Conservation (phyloP, 1,140 invertebrate species). For the Lordiphosa collinella region DNA sequence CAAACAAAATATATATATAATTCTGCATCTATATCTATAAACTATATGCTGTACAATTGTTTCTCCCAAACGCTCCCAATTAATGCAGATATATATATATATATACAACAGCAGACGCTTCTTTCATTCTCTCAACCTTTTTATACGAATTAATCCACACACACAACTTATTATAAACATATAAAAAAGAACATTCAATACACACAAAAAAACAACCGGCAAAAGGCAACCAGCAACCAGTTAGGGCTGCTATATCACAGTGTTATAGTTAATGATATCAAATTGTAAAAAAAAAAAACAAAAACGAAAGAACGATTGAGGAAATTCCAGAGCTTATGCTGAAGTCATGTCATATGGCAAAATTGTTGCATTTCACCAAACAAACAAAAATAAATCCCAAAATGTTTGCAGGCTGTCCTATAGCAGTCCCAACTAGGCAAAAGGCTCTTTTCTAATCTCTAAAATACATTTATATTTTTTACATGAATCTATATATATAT, state of each 20-base stretch:
- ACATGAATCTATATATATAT: conserved; percentile 13
- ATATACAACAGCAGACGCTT: conserved; percentile 54
- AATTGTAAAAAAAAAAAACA: conserved; percentile 18
- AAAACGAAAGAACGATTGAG: too few relatives aligned
- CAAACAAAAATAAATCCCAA: conserved; percentile 15
- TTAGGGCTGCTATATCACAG: conserved; percentile 43
- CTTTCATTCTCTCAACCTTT: conserved; percentile 64
- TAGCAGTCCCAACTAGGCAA: conserved; percentile 41
- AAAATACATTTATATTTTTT: conserved; percentile 4
- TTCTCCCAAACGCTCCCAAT: neutral
- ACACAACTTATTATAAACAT: conserved; percentile 60
- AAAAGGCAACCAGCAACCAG: conserved; percentile 48
- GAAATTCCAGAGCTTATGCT: neutral
- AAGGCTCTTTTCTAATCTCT: conserved; percentile 14
- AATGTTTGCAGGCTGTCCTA: conserved; percentile 24
- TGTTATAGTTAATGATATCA: conserved; percentile 14
- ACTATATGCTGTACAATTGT: conserved; percentile 3
- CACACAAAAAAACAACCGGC: conserved; percentile 32
- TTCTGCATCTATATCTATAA: neutral
- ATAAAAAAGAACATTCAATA: conserved; percentile 11
- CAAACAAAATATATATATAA: conserved; percentile 26
- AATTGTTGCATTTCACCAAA: conserved; percentile 43
- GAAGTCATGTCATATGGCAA: neutral
- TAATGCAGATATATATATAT: too few relatives aligned
- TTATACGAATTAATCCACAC: conserved; percentile 56